Evolutionary conservation across 1,140 invertebrate genomes (phyloP), one percentile per base, ranked within the genome.

Genomic region (Diachasmimorpha longicaudata): DNA sequence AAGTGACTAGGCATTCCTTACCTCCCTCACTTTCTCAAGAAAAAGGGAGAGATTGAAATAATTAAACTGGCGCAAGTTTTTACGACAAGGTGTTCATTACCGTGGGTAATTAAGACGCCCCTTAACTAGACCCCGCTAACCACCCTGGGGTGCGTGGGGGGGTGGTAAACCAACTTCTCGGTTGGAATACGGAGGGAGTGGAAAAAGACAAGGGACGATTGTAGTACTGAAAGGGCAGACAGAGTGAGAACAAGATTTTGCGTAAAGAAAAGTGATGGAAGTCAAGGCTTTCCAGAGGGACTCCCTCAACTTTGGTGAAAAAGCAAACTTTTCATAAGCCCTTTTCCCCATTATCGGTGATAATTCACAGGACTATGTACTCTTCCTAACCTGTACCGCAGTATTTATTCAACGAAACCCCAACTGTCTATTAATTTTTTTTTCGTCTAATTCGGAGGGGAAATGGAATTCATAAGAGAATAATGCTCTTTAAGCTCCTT

Each of bases 61-160:
- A 89, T 89, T 89, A 88, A 89, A 89, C 84, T 80, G 82, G 84
- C 83, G 82, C 86, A 86, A 89, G 85, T 89, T 89, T 89, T 89
- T 88, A 88, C 87, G 88, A 89, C 88, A 89, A 89, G 87, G 87
- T 89, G 87, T 89, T 89, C 87, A 89, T 89, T 89, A 89, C 87
- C 84, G 83, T 86, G 88, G 87, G 87, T 89, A 89, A 89, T 89
- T 89, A 89, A 88, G 88, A 89, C 86, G 86, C 86, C 87, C 87
- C 85, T 88, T 88, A 88, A 88, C 87, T 87, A 86, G 84, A 88
- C 82, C 87, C 63, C 85, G 83, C 85, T 85, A 88, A 87, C 84
- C 83, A 86, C 81, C 84, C 85, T 77, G 77, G 84, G 84, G 83
- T 82, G 84, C 0, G 39, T 1, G 39, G 11, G 39, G 39, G 39